Conservation (phyloP, 2,113 vertebrate genomes). For the Phaethornis superciliosus region DNA sequence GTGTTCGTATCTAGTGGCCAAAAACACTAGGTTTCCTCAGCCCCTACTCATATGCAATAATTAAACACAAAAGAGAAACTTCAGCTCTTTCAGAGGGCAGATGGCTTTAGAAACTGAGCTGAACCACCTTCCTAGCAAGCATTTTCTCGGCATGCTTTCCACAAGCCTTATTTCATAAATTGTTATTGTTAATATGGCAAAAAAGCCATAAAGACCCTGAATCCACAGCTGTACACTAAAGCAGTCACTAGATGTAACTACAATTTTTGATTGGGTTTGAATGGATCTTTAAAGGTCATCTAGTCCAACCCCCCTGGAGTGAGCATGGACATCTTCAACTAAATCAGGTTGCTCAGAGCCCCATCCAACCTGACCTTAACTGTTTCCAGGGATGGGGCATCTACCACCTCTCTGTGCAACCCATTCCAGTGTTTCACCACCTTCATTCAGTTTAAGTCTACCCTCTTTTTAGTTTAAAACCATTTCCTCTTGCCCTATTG, state of each 20-base stretch:
- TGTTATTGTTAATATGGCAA: not conserved
- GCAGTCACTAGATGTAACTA: not conserved
- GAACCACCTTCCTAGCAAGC: not conserved
- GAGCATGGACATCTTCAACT: not conserved
- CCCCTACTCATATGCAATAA: no score
- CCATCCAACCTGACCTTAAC: accelerated
- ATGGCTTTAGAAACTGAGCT: not conserved
- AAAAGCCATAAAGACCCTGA: not conserved
- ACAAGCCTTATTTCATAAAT: not conserved
- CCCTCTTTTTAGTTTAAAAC: not conserved
- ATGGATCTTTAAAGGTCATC: not conserved
- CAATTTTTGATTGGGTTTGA: no score
- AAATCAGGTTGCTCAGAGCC: not conserved
- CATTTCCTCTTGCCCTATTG: not conserved
- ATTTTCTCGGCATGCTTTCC: not conserved
- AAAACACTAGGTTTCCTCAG: not conserved
- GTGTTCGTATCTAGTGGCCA: not conserved
- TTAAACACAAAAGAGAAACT: not conserved
- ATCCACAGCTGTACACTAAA: not conserved
- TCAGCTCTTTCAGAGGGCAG: not conserved
- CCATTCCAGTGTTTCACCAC: not conserved
- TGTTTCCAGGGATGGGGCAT: not conserved
- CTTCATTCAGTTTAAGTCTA: not conserved
- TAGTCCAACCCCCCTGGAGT: not conserved
- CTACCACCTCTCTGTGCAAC: not conserved